Evolutionary conservation across 1,140 invertebrate genomes (phyloP).

Genomic region (Vanessa atalanta): DNA sequence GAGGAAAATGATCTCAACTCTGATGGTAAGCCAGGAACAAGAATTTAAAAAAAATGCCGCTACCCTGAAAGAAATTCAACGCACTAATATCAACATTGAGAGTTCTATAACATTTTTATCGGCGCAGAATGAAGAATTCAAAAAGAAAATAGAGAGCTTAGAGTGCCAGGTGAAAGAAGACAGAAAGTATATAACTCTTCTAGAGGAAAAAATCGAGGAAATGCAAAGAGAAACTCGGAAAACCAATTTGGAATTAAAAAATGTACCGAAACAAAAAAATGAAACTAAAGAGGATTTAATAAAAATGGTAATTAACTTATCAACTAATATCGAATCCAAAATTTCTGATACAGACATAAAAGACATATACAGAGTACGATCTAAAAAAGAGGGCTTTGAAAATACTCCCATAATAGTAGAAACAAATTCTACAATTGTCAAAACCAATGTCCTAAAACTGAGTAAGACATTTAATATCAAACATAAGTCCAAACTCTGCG

Average conservation of each 20-base stretch:
- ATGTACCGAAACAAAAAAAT: too few species aligned
- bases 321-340: too few species aligned
- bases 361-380: too few species aligned
- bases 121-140: constrained; percentile 17
- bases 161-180: constrained; percentile 15
- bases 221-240: too few species aligned
- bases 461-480: neutral
- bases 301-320: too few species aligned
- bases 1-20: too few species aligned
- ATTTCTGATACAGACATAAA: too few species aligned
- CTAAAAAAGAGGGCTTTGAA: neutral
- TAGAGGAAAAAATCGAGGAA: too few species aligned
- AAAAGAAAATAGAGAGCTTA: constrained; percentile 9
- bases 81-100: constrained; percentile 5
- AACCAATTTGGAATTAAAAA: too few species aligned
- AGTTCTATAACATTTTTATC: constrained; percentile 12
- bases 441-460: neutral
- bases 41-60: neutral
- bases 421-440: neutral
- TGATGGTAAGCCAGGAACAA: too few species aligned
- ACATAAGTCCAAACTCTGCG: neutral
- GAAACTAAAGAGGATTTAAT: too few species aligned
- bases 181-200: constrained; percentile 10
- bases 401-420: neutral
- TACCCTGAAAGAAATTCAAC: constrained; percentile 11